Base-by-base conservation (phyloP, 2,888 invertebrate species). In the Monoplex corrugatus region DNA sequence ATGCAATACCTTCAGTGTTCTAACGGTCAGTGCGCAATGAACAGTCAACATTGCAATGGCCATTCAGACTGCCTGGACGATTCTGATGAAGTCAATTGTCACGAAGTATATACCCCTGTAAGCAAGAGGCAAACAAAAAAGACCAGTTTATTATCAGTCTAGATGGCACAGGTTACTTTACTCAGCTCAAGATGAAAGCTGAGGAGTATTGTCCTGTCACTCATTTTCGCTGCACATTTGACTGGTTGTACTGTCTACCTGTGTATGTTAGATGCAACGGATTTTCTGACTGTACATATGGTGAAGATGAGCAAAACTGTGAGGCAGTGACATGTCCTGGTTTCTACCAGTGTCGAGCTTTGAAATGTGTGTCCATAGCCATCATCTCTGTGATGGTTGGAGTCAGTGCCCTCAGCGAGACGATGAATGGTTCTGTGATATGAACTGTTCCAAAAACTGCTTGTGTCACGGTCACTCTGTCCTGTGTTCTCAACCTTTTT, bases 11-110 rank as follows among this genome's bases (percentile, higher is more conserved):
- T 75, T 28, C 38, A 2, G 35, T 75, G 75, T 38, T 35, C 75
- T 35, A 75, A 75, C 38, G 75, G 75, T 75, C 75, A 75, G 75
- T 75, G 75, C 19, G 75, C 38, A 38, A 38, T 23, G 13, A 1
- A 13, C 75, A 75, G 75, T 23, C 75, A 75, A 35, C 35, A 23
- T 13, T 75, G 75, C 38, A 75, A 75, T 23, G 75, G 23, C 16
- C 23, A 35, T 28, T 75, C 75, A 38, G 75, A 75, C 38, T 75
- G 75, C 38, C 38, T 75, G 75, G 75, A 75, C 19, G 75, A 75
- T 35, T 75, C 75, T 75, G 75, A 75, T 75, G 75, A 75, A 28
- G 38, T 38, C 2, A 13, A 38, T 23, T 75, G 75, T 35, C 75
- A 40, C 57, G 10, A 23, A 57, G 16, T 1, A 28, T 57, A 28